Conservation (phyloP, 2,797 vertebrate genomes). For the Pipistrellus kuhlii region DNA sequence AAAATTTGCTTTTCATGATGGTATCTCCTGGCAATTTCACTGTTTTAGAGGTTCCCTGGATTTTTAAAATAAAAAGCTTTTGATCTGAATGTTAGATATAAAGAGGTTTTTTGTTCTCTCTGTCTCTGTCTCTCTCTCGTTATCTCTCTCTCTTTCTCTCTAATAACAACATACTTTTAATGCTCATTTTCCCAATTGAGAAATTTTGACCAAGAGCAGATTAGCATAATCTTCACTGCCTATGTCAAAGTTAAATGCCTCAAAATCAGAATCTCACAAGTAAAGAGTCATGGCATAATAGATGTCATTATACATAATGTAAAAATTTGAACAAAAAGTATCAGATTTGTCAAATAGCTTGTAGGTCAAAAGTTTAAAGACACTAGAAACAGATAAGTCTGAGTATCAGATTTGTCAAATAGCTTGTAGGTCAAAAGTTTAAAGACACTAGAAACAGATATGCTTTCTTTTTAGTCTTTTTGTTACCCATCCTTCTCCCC, state of each 20-base stretch:
- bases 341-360: slow-evolving; percentile 10
- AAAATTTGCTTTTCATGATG: background rate
- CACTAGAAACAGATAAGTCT: background rate
- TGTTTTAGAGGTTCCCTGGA: background rate
- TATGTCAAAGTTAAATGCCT: background rate
- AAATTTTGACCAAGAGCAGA: background rate
- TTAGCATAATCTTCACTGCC: background rate
- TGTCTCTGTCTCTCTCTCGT: background rate
- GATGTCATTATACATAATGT: background rate
- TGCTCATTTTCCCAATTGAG: background rate
- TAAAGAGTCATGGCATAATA: background rate
- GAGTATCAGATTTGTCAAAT: background rate
- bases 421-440: background rate
- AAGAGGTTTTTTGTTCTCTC: background rate
- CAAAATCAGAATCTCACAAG: background rate
- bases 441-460: background rate
- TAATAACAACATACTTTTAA: background rate
- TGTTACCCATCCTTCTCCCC: background rate
- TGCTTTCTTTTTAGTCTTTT: background rate
- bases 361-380: background rate
- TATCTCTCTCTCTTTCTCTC: too few relatives aligned
- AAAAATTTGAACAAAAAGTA: background rate
- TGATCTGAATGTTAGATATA: background rate
- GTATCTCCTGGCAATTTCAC: background rate
- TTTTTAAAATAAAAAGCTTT: background rate